Evolutionary conservation across 2,797 vertebrate species (phyloP).

Genomic region (Erpetoichthys calabaricus): DNA sequence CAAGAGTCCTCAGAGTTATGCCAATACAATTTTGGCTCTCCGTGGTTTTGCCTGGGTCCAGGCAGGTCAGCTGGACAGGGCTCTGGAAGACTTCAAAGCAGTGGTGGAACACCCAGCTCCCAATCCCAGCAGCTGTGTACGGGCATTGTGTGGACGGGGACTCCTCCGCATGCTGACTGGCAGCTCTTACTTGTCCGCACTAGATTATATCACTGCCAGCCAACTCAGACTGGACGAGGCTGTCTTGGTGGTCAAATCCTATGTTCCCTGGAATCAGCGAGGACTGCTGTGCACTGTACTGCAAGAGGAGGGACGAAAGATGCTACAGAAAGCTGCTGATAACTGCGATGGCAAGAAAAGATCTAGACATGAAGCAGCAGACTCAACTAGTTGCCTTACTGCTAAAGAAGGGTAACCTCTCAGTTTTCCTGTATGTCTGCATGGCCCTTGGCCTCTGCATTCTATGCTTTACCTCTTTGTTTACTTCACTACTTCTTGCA

Average conservation of each 20-base stretch:
- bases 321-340: slow-evolving; percentile 50
- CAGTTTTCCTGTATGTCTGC: neutral
- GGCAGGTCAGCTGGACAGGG: slow-evolving; percentile 42
- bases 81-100: slow-evolving; percentile 74
- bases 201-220: slow-evolving; percentile 87
- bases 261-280: slow-evolving; percentile 84
- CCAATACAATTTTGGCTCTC: slow-evolving; percentile 69
- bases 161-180: slow-evolving; percentile 64
- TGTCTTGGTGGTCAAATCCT: slow-evolving; percentile 64
- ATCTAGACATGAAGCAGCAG: no score
- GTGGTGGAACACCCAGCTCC: slow-evolving; percentile 69
- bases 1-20: slow-evolving; percentile 46
- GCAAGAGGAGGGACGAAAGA: slow-evolving; percentile 71
- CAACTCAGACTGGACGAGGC: slow-evolving; percentile 65
- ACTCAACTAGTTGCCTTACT: no score
- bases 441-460: neutral
- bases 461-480: neutral
- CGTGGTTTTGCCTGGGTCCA: slow-evolving; percentile 74
- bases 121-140: slow-evolving; percentile 72
- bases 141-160: slow-evolving; percentile 80
- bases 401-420: slow-evolving; percentile 45
- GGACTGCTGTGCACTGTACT: slow-evolving; percentile 72
- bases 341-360: neutral
- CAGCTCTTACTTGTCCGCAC: slow-evolving; percentile 60
- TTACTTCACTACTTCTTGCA: slow-evolving; percentile 20